Conservation (phyloP, 2,797 vertebrate species). For the Phoeniculus purpureus region DNA sequence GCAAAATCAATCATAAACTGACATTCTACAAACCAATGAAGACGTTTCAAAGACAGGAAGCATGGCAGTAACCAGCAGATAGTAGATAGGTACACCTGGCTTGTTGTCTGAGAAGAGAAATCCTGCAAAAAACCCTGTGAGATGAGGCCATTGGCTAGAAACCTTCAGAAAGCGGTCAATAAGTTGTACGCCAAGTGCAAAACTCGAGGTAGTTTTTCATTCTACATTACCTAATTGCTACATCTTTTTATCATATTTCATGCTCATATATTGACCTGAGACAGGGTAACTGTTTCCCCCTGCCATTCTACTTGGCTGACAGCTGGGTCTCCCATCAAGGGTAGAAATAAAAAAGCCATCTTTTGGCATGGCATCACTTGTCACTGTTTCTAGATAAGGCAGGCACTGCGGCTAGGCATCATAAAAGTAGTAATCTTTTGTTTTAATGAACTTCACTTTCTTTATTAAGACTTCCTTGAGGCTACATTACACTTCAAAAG, state of each 20-base stretch:
- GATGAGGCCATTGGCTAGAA: not conserved
- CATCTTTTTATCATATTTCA: not conserved
- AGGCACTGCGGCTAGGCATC: not conserved
- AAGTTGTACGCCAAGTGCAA: not conserved
- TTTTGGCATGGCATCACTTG: not conserved
- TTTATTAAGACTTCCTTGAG: not conserved
- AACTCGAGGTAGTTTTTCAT: slow-evolving; percentile 1
- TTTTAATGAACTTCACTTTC: not conserved
- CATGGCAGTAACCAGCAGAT: not conserved
- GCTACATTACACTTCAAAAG: not conserved
- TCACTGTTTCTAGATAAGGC: not conserved
- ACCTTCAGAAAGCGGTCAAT: not conserved
- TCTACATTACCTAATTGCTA: not conserved
- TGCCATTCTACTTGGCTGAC: not conserved
- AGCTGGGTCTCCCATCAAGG: not conserved
- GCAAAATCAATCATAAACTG: slow-evolving; percentile 35
- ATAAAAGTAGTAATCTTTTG: not conserved
- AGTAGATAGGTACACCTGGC: not conserved
- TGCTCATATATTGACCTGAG: not conserved
- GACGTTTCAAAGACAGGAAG: slow-evolving; percentile 25
- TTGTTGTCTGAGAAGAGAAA: not conserved
- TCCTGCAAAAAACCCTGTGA: not conserved
- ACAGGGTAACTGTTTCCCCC: not conserved
- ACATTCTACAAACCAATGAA: not conserved
- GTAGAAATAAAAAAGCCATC: not conserved